Base-by-base conservation (phyloP, 2,113 vertebrate species). In the Mohoua ochrocephala region DNA sequence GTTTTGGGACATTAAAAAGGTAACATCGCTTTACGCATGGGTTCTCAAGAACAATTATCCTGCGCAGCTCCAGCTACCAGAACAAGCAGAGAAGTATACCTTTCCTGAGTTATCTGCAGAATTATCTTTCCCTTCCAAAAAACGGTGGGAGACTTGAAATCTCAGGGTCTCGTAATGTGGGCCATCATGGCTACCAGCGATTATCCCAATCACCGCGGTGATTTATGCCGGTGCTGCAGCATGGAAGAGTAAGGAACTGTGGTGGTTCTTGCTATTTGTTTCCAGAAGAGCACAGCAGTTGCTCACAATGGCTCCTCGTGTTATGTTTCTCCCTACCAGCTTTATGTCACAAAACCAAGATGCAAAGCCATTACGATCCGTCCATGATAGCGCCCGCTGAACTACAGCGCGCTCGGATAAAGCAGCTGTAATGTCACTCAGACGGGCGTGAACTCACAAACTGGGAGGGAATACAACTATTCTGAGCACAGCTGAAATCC, bases 241-340 rank as follows among this genome's bases (percentile, higher is more conserved):
- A 22, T 2, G 8, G 30, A 69, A 30, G 54, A 47, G 42, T 5
- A 31, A 67, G 78, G 82, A 91, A 28, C 68, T 3, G 0, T 63
- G 59, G 54, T 56, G 67, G 31, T 61, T 31, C 75, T 69, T 68
- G 54, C 37, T 42, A 33, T 83, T 70, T 81, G 45, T 67, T 89
- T 86, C 84, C 93, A 80, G 49, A 93, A 61, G 30, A 70, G 63
- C 90, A 82, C 96, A 93, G 93, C 82, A 88, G 90, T 15, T 59
- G 42, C 63, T 90, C 54, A 50, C 75, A 79, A 53, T 35, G 49
- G 69, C 78, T 79, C 3, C 77, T 77, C 49, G 8, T 24, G 64
- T 85, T 86, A 74, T 84, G 79, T 28, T 83, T 85, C 63, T 90
- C 75, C 78, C 87, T 19, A 86, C 84, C 35, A 88, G 63, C 45